Evolutionary conservation across 2,113 vertebrate genomes (phyloP).

Genomic region (Trematocara nigrifrons): DNA sequence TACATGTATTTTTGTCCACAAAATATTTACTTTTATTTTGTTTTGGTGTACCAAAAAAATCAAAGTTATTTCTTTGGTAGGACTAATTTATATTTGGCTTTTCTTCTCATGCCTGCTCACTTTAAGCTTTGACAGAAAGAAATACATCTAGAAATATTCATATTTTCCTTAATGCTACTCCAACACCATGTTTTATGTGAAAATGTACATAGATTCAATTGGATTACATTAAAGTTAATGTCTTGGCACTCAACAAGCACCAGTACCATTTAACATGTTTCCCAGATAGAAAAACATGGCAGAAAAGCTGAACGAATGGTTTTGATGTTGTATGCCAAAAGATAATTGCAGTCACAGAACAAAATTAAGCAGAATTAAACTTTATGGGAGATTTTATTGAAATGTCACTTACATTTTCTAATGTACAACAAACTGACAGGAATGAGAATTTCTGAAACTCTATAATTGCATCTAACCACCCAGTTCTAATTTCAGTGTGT

Average conservation of each 20-base stretch:
- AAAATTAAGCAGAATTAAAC: not conserved
- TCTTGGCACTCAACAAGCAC: not conserved
- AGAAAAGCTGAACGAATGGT: not conserved
- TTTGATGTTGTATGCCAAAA: not conserved
- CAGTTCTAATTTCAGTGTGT: constrained; percentile 26
- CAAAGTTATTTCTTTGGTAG: not conserved
- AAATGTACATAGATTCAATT: not conserved
- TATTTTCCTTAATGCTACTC: not conserved
- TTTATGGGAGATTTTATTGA: not conserved
- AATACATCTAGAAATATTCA: not conserved
- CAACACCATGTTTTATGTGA: not conserved
- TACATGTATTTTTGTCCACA: not conserved
- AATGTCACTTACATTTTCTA: not conserved
- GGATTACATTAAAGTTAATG: not conserved
- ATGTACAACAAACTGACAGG: not conserved
- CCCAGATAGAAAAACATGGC: not conserved
- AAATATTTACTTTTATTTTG: not conserved
- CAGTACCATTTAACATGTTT: not conserved
- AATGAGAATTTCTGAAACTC: not conserved
- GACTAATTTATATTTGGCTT: not conserved
- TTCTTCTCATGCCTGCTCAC: not conserved
- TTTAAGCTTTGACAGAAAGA: not conserved
- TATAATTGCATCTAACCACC: not conserved
- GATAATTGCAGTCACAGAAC: not conserved
- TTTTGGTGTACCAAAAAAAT: not conserved